These are phyloP conservation scores for Alethe diademata DNA, from an alignment of 2,113 vertebrate species.

Conservation along the genomic window DNA sequence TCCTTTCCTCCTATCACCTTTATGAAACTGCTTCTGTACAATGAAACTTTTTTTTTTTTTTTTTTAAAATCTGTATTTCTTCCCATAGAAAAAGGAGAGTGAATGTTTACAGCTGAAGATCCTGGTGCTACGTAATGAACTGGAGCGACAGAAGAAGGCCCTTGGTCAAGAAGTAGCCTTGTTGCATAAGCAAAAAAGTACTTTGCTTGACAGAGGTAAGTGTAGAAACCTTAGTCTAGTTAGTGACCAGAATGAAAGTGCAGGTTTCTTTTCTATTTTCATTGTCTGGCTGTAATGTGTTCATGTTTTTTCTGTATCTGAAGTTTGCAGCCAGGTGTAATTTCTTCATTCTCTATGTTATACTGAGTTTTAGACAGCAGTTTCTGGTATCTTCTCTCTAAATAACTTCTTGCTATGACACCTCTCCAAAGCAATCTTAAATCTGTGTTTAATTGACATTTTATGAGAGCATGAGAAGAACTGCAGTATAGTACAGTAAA, in stretches of 20 bases:
- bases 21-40: not conserved
- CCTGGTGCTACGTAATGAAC: slow-evolving; percentile 87
- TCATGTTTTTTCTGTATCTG: not conserved
- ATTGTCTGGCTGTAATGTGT: not conserved
- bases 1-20: not conserved
- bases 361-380: not conserved
- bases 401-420: not conserved
- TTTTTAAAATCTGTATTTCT: not conserved
- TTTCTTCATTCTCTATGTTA: not conserved
- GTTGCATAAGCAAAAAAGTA: slow-evolving; percentile 82
- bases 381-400: not conserved
- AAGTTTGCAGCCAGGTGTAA: not conserved
- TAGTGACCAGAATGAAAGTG: not conserved
- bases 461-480: not conserved
- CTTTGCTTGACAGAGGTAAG: slow-evolving; percentile 86
- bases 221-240: not conserved
- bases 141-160: slow-evolving; percentile 91
- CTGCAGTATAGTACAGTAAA: not conserved
- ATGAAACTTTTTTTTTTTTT: not conserved
- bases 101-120: slow-evolving; percentile 94
- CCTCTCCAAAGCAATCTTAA: not conserved
- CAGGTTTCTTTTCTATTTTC: not conserved
- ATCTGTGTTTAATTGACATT: not conserved
- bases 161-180: slow-evolving; percentile 84
- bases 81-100: slow-evolving; percentile 88